A percentile compares a stretch with the other conserved stretches of the same genome.
Evolutionary conservation across 1,140 invertebrate genomes (phyloP).

Genomic region (Drosophila teissieri): DNA sequence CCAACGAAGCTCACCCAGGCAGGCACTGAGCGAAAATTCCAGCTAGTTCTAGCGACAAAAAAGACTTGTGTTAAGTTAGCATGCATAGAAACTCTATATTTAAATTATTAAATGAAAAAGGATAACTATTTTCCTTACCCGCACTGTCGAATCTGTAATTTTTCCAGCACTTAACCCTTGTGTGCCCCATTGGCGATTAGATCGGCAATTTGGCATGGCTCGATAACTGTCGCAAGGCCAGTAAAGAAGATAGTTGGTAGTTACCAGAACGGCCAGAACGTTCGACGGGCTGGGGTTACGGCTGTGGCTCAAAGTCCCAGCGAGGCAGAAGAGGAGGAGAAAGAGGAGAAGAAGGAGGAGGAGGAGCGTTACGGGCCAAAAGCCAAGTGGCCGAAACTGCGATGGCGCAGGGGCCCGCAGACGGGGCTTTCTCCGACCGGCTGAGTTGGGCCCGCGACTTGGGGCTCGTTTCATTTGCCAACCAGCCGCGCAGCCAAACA

Average conservation of each 20-base stretch:
- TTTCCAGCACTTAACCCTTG: conserved; percentile 2
- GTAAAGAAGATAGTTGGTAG: conserved; percentile 19
- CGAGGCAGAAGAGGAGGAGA: neutral
- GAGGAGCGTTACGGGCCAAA: conserved; percentile 58
- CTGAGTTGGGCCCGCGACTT: conserved; percentile 5
- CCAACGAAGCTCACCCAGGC: conserved; percentile 16
- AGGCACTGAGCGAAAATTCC: neutral
- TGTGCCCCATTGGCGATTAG: conserved; percentile 61
- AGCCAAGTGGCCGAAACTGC: conserved; percentile 64
- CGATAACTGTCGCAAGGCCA: conserved; percentile 74
- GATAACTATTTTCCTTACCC: neutral
- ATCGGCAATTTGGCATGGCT: conserved; percentile 80
- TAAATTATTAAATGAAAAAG: too few relatives aligned
- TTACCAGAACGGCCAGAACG: conserved; percentile 61
- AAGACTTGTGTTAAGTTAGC: too few relatives aligned
- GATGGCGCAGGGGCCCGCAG: neutral
- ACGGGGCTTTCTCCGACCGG: conserved; percentile 50
- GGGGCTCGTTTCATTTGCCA: conserved; percentile 64
- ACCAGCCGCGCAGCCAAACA: conserved; percentile 62
- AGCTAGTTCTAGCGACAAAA: neutral
- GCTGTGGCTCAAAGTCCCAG: neutral
- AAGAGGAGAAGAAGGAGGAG: neutral
- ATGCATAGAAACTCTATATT: too few relatives aligned
- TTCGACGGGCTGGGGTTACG: conserved; percentile 31
- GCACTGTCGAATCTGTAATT: conserved; percentile 15